phyloP scores from a whole-genome alignment of 2,113 vertebrate species.

The Prionailurus viverrinus region DNA sequence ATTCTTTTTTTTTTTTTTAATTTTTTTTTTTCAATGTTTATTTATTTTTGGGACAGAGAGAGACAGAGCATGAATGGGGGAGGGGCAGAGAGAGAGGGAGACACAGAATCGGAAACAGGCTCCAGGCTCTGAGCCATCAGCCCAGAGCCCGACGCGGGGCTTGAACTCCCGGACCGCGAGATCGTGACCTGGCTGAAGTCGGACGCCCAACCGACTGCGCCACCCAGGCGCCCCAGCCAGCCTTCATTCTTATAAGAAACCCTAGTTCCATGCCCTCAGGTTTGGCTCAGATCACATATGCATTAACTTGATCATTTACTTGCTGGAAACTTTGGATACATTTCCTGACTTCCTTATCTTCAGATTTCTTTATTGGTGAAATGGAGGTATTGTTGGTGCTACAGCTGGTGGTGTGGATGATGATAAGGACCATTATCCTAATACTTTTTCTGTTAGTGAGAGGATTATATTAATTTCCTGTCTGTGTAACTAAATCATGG shows the following conservation, averaged over 20 bases:
- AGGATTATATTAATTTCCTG: background rate
- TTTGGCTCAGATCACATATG: background rate
- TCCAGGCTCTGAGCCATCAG: too few relatives aligned
- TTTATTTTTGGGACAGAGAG: too few relatives aligned
- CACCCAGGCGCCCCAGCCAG: too few relatives aligned
- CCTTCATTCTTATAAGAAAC: background rate
- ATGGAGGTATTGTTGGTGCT: background rate
- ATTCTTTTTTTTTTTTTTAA: too few relatives aligned
- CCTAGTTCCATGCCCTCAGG: background rate
- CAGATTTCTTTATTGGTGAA: constrained; percentile 28
- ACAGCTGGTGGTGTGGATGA: background rate
- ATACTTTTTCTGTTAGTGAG: background rate
- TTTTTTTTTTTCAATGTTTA: too few relatives aligned
- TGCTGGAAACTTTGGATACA: background rate
- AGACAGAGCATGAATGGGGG: too few relatives aligned
- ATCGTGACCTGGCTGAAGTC: too few relatives aligned
- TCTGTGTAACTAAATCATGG: background rate
- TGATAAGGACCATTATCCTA: background rate
- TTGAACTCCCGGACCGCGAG: too few relatives aligned
- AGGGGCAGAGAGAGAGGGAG: too few relatives aligned
- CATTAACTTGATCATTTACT: background rate
- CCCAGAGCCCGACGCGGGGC: too few relatives aligned
- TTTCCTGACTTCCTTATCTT: background rate
- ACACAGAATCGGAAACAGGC: too few relatives aligned
- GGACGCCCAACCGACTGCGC: too few relatives aligned